These are phyloP conservation scores for Gymnothorax reevesii DNA, from an alignment of 2,797 vertebrate species.

Conservation along the genomic window DNA sequence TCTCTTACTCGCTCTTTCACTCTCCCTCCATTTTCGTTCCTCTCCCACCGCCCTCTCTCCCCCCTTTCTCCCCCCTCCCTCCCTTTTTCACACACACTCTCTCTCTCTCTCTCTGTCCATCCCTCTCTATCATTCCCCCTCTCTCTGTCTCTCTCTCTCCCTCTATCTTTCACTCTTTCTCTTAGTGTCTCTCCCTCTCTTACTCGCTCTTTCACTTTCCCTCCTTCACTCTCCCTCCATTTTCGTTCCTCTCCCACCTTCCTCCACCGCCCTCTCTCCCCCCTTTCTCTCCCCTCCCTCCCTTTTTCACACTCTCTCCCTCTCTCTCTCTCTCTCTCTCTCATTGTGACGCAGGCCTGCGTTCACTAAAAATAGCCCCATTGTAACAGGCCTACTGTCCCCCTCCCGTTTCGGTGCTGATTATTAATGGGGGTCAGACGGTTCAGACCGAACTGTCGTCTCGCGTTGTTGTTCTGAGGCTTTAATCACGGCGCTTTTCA, in stretches of 20 bases:
- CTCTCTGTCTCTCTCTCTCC: too few species aligned
- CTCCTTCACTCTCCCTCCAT: not conserved
- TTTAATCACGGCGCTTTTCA: not conserved
- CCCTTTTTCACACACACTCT: too few species aligned
- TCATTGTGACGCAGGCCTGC: not conserved
- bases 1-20: too few species aligned
- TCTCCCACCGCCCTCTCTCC: too few species aligned
- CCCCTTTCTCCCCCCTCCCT: not conserved
- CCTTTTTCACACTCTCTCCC: not conserved
- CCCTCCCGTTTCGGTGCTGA: not conserved
- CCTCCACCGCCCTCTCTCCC: not conserved
- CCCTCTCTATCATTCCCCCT: too few species aligned
- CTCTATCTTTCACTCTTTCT: too few species aligned
- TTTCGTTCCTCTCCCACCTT: not conserved
- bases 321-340: not conserved
- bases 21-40: too few species aligned
- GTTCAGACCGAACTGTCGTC: not conserved
- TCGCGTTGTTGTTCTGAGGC: not conserved
- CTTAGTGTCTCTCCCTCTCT: too few species aligned
- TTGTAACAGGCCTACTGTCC: not conserved
- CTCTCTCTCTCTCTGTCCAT: too few species aligned
- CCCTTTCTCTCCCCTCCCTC: not conserved
- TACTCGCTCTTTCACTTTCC: not conserved
- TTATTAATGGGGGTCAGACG: not conserved
- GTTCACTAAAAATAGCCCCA: constrained; percentile 12